Base-by-base conservation (phyloP, 2,888 invertebrate species). In the Belgica antarctica region DNA sequence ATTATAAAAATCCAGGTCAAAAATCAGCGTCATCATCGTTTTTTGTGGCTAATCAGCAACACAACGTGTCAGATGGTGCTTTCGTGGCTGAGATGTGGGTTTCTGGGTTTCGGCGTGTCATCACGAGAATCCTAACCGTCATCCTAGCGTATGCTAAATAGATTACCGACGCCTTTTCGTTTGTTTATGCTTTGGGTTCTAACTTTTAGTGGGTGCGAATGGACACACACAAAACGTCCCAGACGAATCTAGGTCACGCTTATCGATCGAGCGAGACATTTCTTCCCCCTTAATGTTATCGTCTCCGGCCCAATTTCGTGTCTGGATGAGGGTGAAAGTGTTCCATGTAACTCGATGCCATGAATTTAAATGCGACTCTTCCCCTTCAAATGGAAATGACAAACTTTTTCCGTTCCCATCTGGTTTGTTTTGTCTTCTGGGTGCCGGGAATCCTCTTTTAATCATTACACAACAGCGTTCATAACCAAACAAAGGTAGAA, bases 251-350 rank as follows among this genome's bases (percentile, higher is more conserved):
- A 52, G 52, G 52, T 52, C 52, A 52, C 52, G 52, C 3, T 12
- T 22, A 52, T 52, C 17, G 52, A 52, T 52, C 52, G 52, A 52
- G 10, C 2, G 22, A 19, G 52, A 22, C 52, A 52, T 52, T 52
- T 52, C 22, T 52, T 52, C 52, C 17, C 17, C 17, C 52, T 46
- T 19, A 52, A 52, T 7, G 22, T 3, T 46, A 22, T 52, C 52
- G 52, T 52, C 52, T 52, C 52, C 52, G 52, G 22, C 52, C 52
- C 22, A 52, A 22, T 52, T 52, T 10, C 19, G 22, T 52, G 52
- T 19, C 52, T 52, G 22, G 52, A 17, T 22, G 52, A 52, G 52
- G 52, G 52, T 4, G 52, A 52, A 52, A 52, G 52, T 52, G 52
- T 52, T 52, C 22, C 15, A 41, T 22, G 52, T 52, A 52, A 52